Conservation (phyloP, 2,797 vertebrate species). For the Tokudaia muenninki region DNA sequence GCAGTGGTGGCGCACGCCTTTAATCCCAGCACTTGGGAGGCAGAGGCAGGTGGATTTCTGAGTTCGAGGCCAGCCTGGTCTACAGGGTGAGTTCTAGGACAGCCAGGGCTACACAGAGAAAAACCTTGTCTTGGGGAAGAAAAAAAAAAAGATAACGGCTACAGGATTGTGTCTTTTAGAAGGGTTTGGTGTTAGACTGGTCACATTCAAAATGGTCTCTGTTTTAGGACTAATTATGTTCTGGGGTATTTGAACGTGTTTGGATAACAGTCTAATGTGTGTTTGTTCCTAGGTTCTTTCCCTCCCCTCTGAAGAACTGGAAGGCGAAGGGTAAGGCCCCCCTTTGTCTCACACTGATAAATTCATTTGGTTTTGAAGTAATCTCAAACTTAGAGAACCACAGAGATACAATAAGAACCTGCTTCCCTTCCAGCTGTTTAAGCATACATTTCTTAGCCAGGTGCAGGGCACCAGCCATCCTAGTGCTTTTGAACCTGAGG, state of each 20-base stretch:
- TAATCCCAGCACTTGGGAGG: no score
- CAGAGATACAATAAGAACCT: not conserved
- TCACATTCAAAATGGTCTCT: not conserved
- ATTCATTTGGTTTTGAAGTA: not conserved
- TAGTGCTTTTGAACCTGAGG: not conserved
- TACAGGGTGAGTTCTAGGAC: no score
- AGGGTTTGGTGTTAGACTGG: not conserved
- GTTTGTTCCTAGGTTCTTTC: slow-evolving; percentile 86
- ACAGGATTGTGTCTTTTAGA: not conserved
- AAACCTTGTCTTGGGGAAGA: no score
- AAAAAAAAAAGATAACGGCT: no score
- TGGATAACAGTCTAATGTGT: slow-evolving; percentile 59
- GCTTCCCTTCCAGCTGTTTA: not conserved
- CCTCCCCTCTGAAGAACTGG: slow-evolving; percentile 89
- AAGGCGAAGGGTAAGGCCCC: slow-evolving; percentile 89
- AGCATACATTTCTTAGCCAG: not conserved
- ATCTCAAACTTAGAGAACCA: not conserved
- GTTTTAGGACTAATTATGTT: not conserved
- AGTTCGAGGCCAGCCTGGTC: no score
- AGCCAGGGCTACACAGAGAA: no score
- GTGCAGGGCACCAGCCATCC: not conserved
- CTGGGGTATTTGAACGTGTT: not conserved
- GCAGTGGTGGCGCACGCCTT: no score
- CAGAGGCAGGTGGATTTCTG: no score
- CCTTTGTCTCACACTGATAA: not conserved